Evolutionary conservation across 2,888 invertebrate genomes (phyloP).

Genomic region (Limnephilus marmoratus): DNA sequence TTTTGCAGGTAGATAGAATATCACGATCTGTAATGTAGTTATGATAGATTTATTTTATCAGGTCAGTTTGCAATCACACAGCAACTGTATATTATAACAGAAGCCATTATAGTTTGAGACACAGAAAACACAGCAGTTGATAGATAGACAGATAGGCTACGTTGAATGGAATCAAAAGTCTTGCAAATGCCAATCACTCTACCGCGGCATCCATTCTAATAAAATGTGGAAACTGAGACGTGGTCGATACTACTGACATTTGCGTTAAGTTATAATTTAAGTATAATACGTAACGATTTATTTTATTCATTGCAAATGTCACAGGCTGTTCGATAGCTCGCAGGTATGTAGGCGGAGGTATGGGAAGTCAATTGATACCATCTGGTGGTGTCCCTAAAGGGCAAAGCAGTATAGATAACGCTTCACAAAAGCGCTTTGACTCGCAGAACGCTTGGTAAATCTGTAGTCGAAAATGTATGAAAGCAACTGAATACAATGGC

Average conservation of each 20-base stretch:
- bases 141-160: neutral
- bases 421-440: neutral
- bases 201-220: neutral
- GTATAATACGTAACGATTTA: neutral
- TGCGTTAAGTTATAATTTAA: neutral
- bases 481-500: too few species aligned
- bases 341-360: neutral
- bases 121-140: neutral
- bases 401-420: neutral
- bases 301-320: neutral
- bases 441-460: neutral
- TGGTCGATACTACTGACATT: neutral
- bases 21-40: neutral
- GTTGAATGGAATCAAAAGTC: neutral
- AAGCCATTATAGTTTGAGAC: neutral
- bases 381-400: neutral
- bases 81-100: neutral
- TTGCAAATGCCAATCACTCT: neutral
- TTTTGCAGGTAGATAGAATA: neutral
- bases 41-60: neutral
- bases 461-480: too few species aligned
- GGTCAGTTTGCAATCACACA: neutral
- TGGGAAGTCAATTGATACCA: neutral
- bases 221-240: neutral
- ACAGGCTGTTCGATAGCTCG: neutral